These are phyloP conservation scores for Taphrorychus bicolor DNA, from an alignment of 2,888 invertebrate genomes.

Conservation along the genomic window DNA sequence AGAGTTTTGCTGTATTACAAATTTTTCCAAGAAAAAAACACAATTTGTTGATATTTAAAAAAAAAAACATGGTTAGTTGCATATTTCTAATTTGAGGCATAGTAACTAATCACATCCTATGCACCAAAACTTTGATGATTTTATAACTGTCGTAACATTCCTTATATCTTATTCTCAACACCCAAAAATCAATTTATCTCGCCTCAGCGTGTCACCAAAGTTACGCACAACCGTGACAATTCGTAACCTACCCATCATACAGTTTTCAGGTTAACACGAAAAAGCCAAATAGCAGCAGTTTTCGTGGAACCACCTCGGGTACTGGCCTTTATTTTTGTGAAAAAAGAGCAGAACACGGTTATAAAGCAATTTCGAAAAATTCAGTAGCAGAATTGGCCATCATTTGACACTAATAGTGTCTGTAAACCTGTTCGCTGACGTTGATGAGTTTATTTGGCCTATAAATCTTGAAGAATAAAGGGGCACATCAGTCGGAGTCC, in stretches of 20 bases:
- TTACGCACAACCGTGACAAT: conserved; percentile 8
- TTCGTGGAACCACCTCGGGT: background rate
- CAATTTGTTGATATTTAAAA: too few relatives aligned
- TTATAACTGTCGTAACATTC: too few relatives aligned
- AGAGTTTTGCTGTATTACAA: too few relatives aligned
- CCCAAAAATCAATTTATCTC: background rate
- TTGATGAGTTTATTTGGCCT: conserved; percentile 40
- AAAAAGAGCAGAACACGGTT: conserved; percentile 19
- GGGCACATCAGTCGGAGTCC: conserved; percentile 22
- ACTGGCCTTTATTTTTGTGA: background rate
- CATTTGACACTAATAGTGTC: conserved; percentile 38
- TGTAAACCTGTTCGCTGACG: conserved; percentile 37
- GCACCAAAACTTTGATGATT: too few relatives aligned
- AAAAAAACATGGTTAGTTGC: too few relatives aligned
- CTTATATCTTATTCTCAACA: too few relatives aligned
- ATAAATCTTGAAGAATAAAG: conserved; percentile 38
- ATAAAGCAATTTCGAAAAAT: conserved; percentile 36
- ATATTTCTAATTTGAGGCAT: too few relatives aligned
- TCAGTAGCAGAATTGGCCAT: conserved; percentile 40
- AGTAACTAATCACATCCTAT: too few relatives aligned
- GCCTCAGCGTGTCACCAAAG: background rate
- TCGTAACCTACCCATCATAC: background rate
- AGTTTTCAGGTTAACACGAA: background rate
- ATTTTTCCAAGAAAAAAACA: too few relatives aligned
- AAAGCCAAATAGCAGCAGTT: background rate